Evolutionary conservation across 2,888 invertebrate genomes (phyloP).

Genomic region (Ceratothoa steindachneri): DNA sequence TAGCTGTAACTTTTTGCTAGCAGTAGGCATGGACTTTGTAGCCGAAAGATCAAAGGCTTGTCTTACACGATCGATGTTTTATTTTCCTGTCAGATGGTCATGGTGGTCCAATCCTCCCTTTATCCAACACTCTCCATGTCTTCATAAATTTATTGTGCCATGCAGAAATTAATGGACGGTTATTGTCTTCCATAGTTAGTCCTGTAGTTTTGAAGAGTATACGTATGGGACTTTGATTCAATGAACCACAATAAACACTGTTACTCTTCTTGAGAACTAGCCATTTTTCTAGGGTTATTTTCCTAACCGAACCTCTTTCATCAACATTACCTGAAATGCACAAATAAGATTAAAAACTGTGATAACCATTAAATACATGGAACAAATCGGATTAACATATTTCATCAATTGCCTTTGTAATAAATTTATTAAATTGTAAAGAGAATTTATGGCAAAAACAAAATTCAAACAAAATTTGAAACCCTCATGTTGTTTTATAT

Average conservation of each 20-base stretch:
- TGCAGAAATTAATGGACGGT: too few species aligned
- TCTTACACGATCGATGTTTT: conserved; percentile 9
- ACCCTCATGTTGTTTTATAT: too few species aligned
- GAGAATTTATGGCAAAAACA: too few species aligned
- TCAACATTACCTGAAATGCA: background rate
- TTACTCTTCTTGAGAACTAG: background rate
- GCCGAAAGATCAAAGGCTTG: background rate
- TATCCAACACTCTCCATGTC: conserved; percentile 17
- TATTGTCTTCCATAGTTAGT: conserved; percentile 15
- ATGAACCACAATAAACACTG: conserved; percentile 1
- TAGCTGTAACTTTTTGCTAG: conserved; percentile 16
- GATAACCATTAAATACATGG: conserved; percentile 18
- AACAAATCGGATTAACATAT: conserved; percentile 10
- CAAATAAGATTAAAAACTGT: conserved; percentile 1
- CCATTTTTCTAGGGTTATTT: background rate
- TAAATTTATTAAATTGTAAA: background rate
- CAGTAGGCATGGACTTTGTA: conserved; percentile 16
- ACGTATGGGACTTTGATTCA: conserved; percentile 5
- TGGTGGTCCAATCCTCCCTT: conserved; percentile 17
- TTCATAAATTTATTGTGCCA: conserved; percentile 16
- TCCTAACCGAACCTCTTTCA: too few species aligned
- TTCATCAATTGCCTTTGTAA: too few species aligned
- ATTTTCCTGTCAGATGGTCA: too few species aligned
- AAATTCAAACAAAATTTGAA: too few species aligned
- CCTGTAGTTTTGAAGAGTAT: conserved; percentile 10